Conservation (phyloP, 2,797 vertebrate genomes). For the Melanogrammus aeglefinus region DNA sequence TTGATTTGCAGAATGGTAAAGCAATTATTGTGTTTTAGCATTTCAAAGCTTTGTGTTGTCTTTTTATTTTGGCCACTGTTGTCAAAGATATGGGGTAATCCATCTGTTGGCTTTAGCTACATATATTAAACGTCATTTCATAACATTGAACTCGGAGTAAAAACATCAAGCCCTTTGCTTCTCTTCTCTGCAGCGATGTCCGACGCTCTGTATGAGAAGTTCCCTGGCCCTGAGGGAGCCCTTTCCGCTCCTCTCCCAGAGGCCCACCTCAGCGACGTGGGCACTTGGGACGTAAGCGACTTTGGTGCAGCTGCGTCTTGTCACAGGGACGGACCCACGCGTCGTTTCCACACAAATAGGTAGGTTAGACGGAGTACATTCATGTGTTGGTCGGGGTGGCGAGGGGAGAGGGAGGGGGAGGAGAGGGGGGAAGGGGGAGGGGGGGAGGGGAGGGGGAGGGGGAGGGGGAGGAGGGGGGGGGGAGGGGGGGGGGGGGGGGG, state of each 20-base stretch:
- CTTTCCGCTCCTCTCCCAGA: slow-evolving; percentile 85
- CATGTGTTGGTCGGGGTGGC: neutral
- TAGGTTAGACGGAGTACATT: slow-evolving; percentile 27
- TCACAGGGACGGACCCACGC: slow-evolving; percentile 91
- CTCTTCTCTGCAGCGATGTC: slow-evolving; percentile 66
- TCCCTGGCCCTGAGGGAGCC: slow-evolving; percentile 92
- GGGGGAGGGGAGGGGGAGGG: no score
- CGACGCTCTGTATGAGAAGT: slow-evolving; percentile 90
- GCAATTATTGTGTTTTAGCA: neutral
- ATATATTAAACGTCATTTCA: neutral
- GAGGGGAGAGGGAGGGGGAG: no score
- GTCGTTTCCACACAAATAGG: slow-evolving; percentile 94
- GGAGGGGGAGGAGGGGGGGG: no score
- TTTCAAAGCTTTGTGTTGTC: neutral
- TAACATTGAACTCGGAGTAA: neutral
- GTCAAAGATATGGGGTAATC: neutral
- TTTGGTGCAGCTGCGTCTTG: slow-evolving; percentile 94
- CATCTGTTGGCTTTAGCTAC: neutral
- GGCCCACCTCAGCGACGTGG: slow-evolving; percentile 88
- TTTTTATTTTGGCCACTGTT: neutral
- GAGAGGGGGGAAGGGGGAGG: no score
- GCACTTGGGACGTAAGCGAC: slow-evolving; percentile 90
- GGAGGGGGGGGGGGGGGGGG: no score
- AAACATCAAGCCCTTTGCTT: neutral
- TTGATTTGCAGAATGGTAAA: neutral